These are phyloP conservation scores for Azorinus chamasolen DNA, from an alignment of 2,888 invertebrate species.

Conservation along the genomic window DNA sequence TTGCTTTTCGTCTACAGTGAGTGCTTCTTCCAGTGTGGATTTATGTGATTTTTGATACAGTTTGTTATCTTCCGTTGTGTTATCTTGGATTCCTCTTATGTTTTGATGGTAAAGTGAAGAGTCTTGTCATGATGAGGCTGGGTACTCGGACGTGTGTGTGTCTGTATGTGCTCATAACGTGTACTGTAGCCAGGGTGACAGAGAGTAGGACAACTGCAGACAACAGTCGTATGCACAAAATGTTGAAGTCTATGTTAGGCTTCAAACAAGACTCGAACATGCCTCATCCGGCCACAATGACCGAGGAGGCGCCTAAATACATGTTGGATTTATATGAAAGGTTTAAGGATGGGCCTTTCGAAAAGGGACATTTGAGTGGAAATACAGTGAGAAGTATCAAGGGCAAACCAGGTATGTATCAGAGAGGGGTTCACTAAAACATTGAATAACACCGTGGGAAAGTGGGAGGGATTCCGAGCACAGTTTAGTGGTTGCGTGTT, in stretches of 20 bases:
- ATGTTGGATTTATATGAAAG: slow-evolving; percentile 82
- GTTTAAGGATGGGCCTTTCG: slow-evolving; percentile 74
- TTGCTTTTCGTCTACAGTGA: too few relatives aligned
- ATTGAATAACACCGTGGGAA: too few relatives aligned
- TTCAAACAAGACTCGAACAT: slow-evolving; percentile 61
- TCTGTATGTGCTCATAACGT: neutral
- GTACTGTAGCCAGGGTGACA: neutral
- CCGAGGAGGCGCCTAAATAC: slow-evolving; percentile 76
- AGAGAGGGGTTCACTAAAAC: too few relatives aligned
- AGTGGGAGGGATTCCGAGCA: too few relatives aligned
- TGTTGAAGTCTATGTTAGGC: slow-evolving; percentile 74
- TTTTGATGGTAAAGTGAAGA: slow-evolving; percentile 1
- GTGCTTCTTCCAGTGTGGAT: too few relatives aligned
- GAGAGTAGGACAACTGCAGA: slow-evolving; percentile 29
- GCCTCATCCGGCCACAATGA: slow-evolving; percentile 58
- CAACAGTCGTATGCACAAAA: slow-evolving; percentile 65
- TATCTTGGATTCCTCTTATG: too few relatives aligned
- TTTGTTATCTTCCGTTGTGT: too few relatives aligned
- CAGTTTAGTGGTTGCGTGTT: too few relatives aligned
- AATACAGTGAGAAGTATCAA: slow-evolving; percentile 82
- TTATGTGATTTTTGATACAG: too few relatives aligned
- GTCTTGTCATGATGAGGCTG: slow-evolving; percentile 26
- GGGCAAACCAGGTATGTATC: slow-evolving; percentile 77
- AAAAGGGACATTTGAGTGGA: slow-evolving; percentile 65
- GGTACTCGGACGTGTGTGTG: slow-evolving; percentile 28